These are phyloP conservation scores for Andrena haemorrhoa DNA, from an alignment of 2,888 invertebrate genomes.

Conservation along the genomic window DNA sequence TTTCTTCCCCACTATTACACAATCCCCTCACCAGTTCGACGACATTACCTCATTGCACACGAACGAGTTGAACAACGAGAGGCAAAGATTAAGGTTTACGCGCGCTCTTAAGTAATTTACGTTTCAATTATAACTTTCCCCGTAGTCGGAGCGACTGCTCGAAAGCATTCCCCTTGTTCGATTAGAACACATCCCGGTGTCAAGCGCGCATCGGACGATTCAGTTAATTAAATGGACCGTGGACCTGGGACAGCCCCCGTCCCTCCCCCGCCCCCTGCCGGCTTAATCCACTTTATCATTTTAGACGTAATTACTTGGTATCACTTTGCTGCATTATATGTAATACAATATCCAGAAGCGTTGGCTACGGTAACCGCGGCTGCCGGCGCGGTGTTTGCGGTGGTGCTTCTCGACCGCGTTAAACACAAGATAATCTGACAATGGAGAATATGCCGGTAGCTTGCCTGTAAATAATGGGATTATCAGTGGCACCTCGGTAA, in stretches of 20 bases:
- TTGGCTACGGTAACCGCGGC: conserved; percentile 39
- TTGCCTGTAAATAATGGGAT: conserved; percentile 54
- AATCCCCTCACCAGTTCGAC: background rate
- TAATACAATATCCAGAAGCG: conserved; percentile 36
- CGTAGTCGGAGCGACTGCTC: background rate
- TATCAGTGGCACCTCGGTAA: conserved; percentile 45
- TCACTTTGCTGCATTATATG: conserved; percentile 37
- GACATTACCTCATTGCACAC: background rate
- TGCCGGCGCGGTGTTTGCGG: conserved; percentile 43
- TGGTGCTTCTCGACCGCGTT: conserved; percentile 45
- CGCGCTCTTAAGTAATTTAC: background rate
- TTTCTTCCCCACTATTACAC: too few relatives aligned
- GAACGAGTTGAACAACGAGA: background rate
- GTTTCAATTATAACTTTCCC: background rate
- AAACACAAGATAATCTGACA: conserved; percentile 49
- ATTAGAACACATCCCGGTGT: background rate
- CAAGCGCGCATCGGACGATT: conserved; percentile 17
- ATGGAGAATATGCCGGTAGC: conserved; percentile 17
- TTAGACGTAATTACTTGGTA: conserved; percentile 34
- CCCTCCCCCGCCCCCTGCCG: background rate
- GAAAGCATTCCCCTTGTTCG: too few relatives aligned
- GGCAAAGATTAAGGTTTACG: background rate
- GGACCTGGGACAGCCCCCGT: background rate
- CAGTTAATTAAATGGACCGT: conserved; percentile 34
- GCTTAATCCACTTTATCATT: conserved; percentile 41